Evolutionary conservation across 2,113 vertebrate genomes (phyloP).

Genomic region (Galemys pyrenaicus): DNA sequence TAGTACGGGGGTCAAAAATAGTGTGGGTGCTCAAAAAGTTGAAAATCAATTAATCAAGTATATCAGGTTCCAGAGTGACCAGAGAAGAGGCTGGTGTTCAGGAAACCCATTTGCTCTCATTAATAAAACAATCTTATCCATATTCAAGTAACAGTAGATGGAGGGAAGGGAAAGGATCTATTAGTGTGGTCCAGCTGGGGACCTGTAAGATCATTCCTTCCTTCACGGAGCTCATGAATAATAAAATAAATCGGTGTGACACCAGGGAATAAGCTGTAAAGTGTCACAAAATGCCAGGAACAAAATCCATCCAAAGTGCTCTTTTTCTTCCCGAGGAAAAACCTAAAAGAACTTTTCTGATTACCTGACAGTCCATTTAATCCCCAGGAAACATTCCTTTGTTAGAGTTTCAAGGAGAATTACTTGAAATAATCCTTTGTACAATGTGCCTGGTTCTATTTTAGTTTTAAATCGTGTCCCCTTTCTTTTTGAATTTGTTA

Average conservation of each 20-base stretch:
- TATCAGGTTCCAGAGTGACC: slow-evolving; percentile 76
- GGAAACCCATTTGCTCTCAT: slow-evolving; percentile 82
- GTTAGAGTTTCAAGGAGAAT: slow-evolving; percentile 91
- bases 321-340: slow-evolving; percentile 87
- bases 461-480: slow-evolving; percentile 88
- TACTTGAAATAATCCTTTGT: slow-evolving; percentile 92
- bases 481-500: slow-evolving; percentile 86
- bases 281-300: slow-evolving; percentile 87
- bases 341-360: slow-evolving; percentile 91
- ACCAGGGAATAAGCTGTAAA: slow-evolving; percentile 88
- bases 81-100: slow-evolving; percentile 67
- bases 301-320: slow-evolving; percentile 87
- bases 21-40: slow-evolving; percentile 67
- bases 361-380: slow-evolving; percentile 92
- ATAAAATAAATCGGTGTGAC: slow-evolving; percentile 85
- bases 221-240: slow-evolving; percentile 86
- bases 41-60: slow-evolving; percentile 75
- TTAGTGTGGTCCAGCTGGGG: slow-evolving; percentile 77
- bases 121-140: slow-evolving; percentile 83
- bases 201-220: slow-evolving; percentile 80
- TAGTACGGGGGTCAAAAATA: slow-evolving; percentile 71
- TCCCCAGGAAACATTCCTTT: slow-evolving; percentile 91
- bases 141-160: slow-evolving; percentile 80
- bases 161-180: slow-evolving; percentile 76
- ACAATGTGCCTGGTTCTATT: slow-evolving; percentile 87